Conservation (phyloP, 1,140 invertebrate genomes). For the Ericerus pela region DNA sequence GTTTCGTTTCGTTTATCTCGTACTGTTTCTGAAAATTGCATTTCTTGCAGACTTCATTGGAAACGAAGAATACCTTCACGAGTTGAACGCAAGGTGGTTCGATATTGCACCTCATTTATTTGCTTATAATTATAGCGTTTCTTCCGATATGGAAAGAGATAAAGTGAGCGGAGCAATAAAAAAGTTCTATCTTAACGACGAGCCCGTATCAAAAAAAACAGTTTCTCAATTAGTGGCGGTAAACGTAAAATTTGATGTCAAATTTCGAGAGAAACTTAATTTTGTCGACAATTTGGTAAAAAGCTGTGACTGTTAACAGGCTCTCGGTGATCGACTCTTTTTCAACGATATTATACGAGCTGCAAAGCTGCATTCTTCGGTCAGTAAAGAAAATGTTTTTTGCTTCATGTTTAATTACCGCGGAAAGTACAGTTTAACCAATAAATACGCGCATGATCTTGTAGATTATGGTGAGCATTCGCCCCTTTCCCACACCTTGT, state of each 20-base stretch:
- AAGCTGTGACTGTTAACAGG: slow-evolving; percentile 14
- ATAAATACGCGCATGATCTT: background rate
- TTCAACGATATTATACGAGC: slow-evolving; percentile 19
- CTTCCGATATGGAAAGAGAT: slow-evolving; percentile 29
- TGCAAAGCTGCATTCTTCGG: slow-evolving; percentile 16
- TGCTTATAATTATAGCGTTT: slow-evolving; percentile 44
- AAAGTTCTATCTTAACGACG: slow-evolving; percentile 37
- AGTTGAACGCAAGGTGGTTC: slow-evolving; percentile 41
- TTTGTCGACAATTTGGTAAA: background rate
- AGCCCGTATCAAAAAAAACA: slow-evolving; percentile 34
- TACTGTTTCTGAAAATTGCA: too few relatives aligned
- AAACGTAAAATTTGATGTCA: background rate
- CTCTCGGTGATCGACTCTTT: slow-evolving; percentile 23
- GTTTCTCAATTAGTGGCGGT: slow-evolving; percentile 24
- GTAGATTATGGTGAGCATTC: slow-evolving; percentile 6
- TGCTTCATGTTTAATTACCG: slow-evolving; percentile 23
- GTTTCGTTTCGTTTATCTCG: too few relatives aligned
- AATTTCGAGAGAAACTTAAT: background rate
- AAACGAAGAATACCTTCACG: slow-evolving; percentile 31
- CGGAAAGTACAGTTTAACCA: slow-evolving; percentile 19
- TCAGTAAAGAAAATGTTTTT: slow-evolving; percentile 20
- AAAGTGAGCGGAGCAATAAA: slow-evolving; percentile 37
- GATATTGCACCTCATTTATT: slow-evolving; percentile 38
- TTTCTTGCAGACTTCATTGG: slow-evolving; percentile 29
- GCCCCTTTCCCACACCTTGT: background rate